Conservation (phyloP, 2,113 vertebrate species). For the Mystacornis crossleyi region DNA sequence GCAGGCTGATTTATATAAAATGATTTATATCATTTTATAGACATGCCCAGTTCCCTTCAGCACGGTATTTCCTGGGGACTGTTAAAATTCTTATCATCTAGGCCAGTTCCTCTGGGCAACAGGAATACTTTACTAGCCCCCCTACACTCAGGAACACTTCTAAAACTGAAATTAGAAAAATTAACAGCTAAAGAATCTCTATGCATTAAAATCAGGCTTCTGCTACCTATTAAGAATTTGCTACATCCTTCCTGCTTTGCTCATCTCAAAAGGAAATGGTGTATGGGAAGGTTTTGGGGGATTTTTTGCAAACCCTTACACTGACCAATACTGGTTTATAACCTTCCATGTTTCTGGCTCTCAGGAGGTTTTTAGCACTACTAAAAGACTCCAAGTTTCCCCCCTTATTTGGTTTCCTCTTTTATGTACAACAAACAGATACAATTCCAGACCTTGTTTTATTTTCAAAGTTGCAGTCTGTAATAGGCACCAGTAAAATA, state of each 20-base stretch:
- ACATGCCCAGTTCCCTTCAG: not conserved
- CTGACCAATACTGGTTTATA: not conserved
- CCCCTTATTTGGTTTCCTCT: not conserved
- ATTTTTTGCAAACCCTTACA: not conserved
- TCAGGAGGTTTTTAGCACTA: not conserved
- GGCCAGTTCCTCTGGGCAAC: not conserved
- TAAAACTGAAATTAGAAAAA: not conserved
- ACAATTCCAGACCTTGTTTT: not conserved
- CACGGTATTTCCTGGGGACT: not conserved
- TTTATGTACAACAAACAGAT: not conserved
- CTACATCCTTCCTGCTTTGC: not conserved
- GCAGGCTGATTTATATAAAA: not conserved
- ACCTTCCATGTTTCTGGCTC: not conserved
- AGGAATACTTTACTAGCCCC: not conserved
- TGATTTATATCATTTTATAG: not conserved
- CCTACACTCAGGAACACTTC: not conserved
- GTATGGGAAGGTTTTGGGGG: not conserved
- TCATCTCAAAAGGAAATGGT: not conserved
- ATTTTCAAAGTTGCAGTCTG: not conserved
- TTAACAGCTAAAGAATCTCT: not conserved
- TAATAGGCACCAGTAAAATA: not conserved
- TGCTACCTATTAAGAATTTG: not conserved
- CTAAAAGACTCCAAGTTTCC: not conserved
- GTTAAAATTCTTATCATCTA: not conserved
- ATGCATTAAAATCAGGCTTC: not conserved